phyloP scores from a whole-genome alignment of 2,888 invertebrate genomes.

The Lasioglossum leucozonium region DNA sequence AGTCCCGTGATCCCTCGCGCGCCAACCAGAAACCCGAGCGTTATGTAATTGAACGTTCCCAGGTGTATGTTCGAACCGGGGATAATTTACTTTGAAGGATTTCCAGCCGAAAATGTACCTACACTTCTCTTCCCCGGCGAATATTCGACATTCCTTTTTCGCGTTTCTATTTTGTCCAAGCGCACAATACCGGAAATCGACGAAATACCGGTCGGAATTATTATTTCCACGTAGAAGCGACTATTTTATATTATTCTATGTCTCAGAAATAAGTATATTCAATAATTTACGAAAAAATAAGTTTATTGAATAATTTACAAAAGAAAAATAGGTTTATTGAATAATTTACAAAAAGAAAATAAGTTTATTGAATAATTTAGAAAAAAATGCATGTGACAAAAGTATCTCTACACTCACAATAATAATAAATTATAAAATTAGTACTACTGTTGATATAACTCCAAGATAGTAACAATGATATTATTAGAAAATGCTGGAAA shows the following conservation, averaged over 20 bases:
- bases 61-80: background rate
- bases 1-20: conserved; percentile 36
- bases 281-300: no score
- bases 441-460: no score
- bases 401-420: no score
- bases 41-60: conserved; percentile 41
- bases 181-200: background rate
- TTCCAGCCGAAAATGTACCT: background rate
- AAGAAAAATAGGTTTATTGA: no score
- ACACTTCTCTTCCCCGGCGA: background rate
- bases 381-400: no score
- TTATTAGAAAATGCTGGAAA: no score
- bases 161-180: background rate
- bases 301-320: no score
- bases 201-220: background rate
- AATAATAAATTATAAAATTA: no score
- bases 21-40: conserved; percentile 13
- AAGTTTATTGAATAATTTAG: no score
- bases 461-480: no score
- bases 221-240: background rate
- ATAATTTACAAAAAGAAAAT: no score
- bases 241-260: background rate
- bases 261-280: no score
- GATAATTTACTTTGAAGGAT: conserved; percentile 32
- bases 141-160: background rate